Evolutionary conservation across 2,797 vertebrate species (phyloP).

Genomic region (Serranus cabrilla): DNA sequence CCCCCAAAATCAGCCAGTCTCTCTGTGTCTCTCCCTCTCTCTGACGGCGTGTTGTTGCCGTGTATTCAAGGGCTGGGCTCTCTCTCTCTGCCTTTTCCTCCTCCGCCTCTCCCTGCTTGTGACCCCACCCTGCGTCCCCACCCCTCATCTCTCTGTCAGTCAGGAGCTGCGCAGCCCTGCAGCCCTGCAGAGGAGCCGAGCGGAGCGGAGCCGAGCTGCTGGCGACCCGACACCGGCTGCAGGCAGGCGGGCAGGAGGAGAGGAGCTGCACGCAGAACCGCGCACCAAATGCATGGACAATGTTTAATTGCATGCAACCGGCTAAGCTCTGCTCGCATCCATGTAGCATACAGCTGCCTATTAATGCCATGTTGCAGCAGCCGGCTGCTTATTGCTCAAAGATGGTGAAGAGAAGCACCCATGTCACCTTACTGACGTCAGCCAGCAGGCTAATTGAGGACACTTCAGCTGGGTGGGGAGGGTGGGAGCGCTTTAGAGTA

Average conservation of each 20-base stretch:
- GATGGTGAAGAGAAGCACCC: constrained; percentile 62
- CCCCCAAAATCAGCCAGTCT: constrained; percentile 63
- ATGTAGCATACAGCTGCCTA: background rate
- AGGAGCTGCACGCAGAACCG: constrained; percentile 14
- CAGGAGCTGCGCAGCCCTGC: constrained; percentile 74
- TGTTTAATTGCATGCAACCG: constrained; percentile 7
- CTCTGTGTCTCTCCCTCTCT: constrained; percentile 51
- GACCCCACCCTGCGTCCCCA: constrained; percentile 96
- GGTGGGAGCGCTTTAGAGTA: constrained; percentile 37
- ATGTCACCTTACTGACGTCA: constrained; percentile 85
- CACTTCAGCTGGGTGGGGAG: constrained; percentile 65
- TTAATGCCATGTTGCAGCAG: constrained; percentile 39
- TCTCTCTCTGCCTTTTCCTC: constrained; percentile 88
- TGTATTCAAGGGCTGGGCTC: constrained; percentile 88
- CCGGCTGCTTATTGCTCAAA: constrained; percentile 29
- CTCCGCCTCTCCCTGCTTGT: constrained; percentile 91
- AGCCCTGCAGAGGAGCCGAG: constrained; percentile 66
- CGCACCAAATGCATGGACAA: background rate
- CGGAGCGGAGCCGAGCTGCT: constrained; percentile 33
- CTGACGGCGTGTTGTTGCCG: constrained; percentile 85
- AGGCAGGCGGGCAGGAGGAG: background rate
- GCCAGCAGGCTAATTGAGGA: constrained; percentile 78
- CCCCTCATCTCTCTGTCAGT: constrained; percentile 88
- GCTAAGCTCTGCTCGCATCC: background rate
- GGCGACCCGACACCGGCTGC: constrained; percentile 47